phyloP scores from a whole-genome alignment of 2,888 invertebrate genomes.

The Parapristionchus giblindavisi region DNA sequence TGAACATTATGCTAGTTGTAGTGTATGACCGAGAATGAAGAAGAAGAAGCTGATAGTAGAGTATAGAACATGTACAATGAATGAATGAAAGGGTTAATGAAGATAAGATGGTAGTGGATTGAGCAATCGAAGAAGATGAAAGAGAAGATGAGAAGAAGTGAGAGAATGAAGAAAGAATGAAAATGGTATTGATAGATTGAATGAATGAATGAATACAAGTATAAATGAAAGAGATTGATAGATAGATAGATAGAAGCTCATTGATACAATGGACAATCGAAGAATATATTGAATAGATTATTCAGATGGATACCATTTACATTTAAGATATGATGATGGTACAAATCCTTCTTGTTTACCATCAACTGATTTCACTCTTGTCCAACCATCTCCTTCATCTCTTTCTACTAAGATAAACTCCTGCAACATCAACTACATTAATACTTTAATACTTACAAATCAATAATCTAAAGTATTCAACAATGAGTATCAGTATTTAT shows the following conservation, averaged over 20 bases:
- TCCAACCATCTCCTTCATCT: conserved; percentile 62
- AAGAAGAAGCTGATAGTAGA: neutral
- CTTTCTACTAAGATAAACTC: conserved; percentile 37
- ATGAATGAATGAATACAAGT: neutral
- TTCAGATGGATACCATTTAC: conserved; percentile 34
- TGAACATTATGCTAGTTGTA: no score
- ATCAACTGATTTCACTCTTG: conserved; percentile 43
- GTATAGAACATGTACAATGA: neutral
- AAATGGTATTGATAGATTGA: neutral
- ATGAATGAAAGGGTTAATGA: neutral
- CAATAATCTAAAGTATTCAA: neutral
- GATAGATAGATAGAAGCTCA: neutral
- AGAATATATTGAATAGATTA: neutral
- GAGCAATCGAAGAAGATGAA: neutral
- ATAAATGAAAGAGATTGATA: neutral
- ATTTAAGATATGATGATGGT: conserved; percentile 18
- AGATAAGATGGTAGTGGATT: neutral
- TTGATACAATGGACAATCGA: neutral
- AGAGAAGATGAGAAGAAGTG: neutral
- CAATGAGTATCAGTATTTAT: no score
- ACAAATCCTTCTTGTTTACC: conserved; percentile 42
- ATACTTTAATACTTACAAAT: neutral
- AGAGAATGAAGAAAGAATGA: neutral
- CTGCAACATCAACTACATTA: neutral
- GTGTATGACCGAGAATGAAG: no score